Conservation (phyloP, 1,140 invertebrate species). For the Globodera rostochiensis region DNA sequence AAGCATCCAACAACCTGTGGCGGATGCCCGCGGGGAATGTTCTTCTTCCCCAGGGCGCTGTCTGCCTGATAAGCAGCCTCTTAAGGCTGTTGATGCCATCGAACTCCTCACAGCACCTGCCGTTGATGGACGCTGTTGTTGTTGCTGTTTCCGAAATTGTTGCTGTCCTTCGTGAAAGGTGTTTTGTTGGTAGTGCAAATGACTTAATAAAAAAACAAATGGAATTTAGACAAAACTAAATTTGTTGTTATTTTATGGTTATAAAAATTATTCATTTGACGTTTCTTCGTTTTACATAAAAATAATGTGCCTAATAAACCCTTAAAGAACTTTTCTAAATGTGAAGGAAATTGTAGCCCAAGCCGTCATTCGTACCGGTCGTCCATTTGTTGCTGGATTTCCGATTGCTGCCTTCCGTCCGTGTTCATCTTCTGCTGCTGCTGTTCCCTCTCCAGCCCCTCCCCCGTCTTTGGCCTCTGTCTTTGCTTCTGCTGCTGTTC, state of each 20-base stretch:
- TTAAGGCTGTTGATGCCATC: neutral
- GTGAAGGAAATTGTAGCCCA: too few species aligned
- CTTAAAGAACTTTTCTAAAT: too few species aligned
- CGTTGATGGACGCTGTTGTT: conserved; percentile 9
- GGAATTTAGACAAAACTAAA: too few species aligned
- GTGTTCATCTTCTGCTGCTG: neutral
- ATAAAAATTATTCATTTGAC: too few species aligned
- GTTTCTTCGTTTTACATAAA: too few species aligned
- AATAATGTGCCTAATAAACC: too few species aligned
- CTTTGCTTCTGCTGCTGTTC: neutral
- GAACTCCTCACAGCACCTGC: neutral
- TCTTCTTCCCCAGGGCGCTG: neutral
- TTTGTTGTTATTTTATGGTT: too few species aligned
- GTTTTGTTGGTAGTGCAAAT: too few species aligned
- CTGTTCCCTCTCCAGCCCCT: neutral
- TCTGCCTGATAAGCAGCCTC: neutral
- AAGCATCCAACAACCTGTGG: neutral
- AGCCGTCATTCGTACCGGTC: neutral
- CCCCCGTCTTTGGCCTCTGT: neutral
- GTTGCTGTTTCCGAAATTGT: conserved; percentile 8
- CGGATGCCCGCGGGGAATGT: neutral
- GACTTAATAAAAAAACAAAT: too few species aligned
- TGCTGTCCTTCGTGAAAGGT: neutral
- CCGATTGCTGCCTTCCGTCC: neutral
- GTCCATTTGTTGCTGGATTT: neutral